A percentile compares a stretch with the other conserved stretches of the same genome.
These are phyloP conservation scores for Helicoverpa assulta DNA, from an alignment of 2,888 invertebrate species.

Conservation along the genomic window DNA sequence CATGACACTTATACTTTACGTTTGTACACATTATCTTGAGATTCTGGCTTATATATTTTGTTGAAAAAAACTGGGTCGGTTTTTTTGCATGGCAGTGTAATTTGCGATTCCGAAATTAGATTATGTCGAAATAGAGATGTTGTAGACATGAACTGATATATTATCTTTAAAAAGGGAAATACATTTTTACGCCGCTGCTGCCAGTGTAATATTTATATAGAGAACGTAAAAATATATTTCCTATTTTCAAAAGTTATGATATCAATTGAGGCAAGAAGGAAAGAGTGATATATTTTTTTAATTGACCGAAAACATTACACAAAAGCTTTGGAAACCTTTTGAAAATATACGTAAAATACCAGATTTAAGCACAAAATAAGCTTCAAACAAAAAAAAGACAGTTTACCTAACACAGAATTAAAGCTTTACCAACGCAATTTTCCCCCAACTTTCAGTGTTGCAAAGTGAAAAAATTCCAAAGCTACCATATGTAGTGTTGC, in stretches of 20 bases:
- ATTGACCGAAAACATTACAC: too few species aligned
- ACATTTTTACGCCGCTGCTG: too few species aligned
- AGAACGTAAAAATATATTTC: too few species aligned
- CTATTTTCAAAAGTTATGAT: too few species aligned
- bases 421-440: background rate
- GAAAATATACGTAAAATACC: background rate
- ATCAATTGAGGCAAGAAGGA: too few species aligned
- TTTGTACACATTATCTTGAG: conserved; percentile 27
- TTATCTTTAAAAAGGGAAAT: too few species aligned
- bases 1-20: conserved; percentile 45
- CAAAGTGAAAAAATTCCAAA: conserved; percentile 27
- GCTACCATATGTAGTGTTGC: conserved; percentile 18
- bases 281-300: too few species aligned
- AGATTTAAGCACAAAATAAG: background rate
- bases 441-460: conserved; percentile 33
- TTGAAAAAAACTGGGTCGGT: background rate
- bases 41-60: conserved; percentile 30
- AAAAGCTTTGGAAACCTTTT: too few species aligned
- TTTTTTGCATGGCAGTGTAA: background rate
- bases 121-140: too few species aligned
- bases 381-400: background rate
- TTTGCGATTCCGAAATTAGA: background rate
- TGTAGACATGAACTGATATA: too few species aligned
- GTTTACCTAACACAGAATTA: background rate
- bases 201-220: too few species aligned